Evolutionary conservation across 2,888 invertebrate species (phyloP).

Genomic region (Zygogramma bicolorata): DNA sequence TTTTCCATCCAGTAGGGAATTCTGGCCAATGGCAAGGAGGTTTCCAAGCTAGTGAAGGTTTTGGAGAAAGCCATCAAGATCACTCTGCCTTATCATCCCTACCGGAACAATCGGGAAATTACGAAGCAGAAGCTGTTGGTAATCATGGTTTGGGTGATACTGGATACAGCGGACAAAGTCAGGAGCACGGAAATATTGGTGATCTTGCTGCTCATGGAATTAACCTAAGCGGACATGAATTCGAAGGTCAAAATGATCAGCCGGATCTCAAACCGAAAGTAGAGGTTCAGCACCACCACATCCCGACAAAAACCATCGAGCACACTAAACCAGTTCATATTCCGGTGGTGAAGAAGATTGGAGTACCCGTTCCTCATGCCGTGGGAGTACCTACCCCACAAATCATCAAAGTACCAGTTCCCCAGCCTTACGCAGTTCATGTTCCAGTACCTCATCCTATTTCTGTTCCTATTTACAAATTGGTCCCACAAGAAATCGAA

Average conservation of each 20-base stretch:
- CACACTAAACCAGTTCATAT: slow-evolving; percentile 78
- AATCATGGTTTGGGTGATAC: not conserved
- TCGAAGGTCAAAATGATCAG: slow-evolving; percentile 59
- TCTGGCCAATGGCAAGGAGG: slow-evolving; percentile 31
- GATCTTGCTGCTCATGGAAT: slow-evolving; percentile 40
- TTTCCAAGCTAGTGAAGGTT: slow-evolving; percentile 17
- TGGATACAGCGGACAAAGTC: not conserved
- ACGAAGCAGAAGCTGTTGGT: not conserved
- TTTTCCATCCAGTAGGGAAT: not conserved
- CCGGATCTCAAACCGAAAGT: slow-evolving; percentile 68
- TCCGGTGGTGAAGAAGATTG: slow-evolving; percentile 79
- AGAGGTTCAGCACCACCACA: slow-evolving; percentile 70
- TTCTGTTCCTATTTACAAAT: slow-evolving; percentile 79
- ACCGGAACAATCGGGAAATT: not conserved
- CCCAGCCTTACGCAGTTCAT: slow-evolving; percentile 81
- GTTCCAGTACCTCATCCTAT: slow-evolving; percentile 79
- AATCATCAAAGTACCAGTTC: slow-evolving; percentile 78
- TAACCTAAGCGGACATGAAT: slow-evolving; percentile 42
- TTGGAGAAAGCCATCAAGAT: slow-evolving; percentile 21
- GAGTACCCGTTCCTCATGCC: slow-evolving; percentile 79
- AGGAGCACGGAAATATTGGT: slow-evolving; percentile 22
- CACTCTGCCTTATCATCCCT: slow-evolving; percentile 15
- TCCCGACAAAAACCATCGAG: slow-evolving; percentile 73
- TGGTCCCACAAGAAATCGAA: slow-evolving; percentile 79
- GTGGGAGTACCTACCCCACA: slow-evolving; percentile 80